Evolutionary conservation across 2,888 invertebrate genomes (phyloP).

Genomic region (Phaonia tiefii): DNA sequence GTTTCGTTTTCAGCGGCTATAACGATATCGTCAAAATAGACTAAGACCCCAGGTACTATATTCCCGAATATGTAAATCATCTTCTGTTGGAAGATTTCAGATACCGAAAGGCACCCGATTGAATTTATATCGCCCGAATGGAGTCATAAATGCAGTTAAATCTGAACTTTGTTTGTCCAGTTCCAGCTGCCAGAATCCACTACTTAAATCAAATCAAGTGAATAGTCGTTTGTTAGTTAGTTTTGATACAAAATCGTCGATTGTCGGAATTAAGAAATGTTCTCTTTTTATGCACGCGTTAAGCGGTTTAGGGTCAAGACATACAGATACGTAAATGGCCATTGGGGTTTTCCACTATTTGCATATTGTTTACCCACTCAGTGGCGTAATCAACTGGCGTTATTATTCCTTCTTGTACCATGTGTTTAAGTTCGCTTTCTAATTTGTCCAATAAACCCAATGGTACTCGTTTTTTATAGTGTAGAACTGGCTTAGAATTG

Average conservation of each 20-base stretch:
- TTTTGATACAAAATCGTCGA: constrained; percentile 67
- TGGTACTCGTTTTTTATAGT: no score
- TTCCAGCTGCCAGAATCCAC: no score
- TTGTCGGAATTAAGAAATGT: constrained; percentile 71
- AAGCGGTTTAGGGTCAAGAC: constrained; percentile 70
- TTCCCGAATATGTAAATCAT: constrained; percentile 24
- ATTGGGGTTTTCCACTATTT: constrained; percentile 68
- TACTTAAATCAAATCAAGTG: no score
- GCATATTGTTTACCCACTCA: no score
- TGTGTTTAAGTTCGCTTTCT: constrained; percentile 58
- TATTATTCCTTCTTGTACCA: constrained; percentile 63
- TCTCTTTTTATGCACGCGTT: no score
- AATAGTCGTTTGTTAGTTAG: constrained; percentile 31
- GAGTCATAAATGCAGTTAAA: no score
- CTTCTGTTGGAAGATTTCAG: constrained; percentile 35
- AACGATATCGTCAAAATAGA: constrained; percentile 25
- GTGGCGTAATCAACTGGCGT: constrained; percentile 66
- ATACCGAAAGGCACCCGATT: not conserved
- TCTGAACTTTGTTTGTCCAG: constrained; percentile 59
- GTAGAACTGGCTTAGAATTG: constrained; percentile 63
- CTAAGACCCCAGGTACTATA: not conserved
- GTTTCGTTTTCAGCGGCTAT: constrained; percentile 4
- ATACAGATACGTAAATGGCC: constrained; percentile 64
- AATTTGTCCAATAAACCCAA: constrained; percentile 65
- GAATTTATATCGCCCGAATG: no score